phyloP scores from a whole-genome alignment of 2,888 invertebrate species.

The Cataglyphis rosenhaueri region DNA sequence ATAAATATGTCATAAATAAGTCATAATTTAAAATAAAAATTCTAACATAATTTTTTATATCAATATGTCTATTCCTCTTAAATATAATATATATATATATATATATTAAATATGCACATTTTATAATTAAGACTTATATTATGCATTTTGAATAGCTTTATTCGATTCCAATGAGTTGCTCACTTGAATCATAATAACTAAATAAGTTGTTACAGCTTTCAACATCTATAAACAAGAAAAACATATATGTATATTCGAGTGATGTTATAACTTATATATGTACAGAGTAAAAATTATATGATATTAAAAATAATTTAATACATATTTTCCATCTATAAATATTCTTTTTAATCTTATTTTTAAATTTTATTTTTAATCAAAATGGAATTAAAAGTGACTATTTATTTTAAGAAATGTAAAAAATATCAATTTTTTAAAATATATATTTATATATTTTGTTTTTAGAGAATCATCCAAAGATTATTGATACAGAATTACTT shows the following conservation, averaged over 20 bases:
- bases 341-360: too few species aligned
- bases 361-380: background rate
- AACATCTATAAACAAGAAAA: constrained; percentile 46
- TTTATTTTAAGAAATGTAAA: background rate
- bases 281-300: background rate
- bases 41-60: background rate
- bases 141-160: background rate
- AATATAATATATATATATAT: background rate
- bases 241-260: background rate
- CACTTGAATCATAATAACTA: constrained; percentile 55
- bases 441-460: background rate
- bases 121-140: background rate
- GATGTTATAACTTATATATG: background rate
- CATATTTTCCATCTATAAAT: background rate
- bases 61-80: background rate
- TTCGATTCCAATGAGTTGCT: constrained; percentile 32
- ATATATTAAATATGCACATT: background rate
- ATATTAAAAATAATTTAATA: background rate
- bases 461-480: background rate
- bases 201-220: constrained; percentile 41
- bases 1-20: too few species aligned
- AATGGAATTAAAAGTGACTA: background rate
- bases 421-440: background rate
- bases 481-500: background rate
- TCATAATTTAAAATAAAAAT: background rate